Conservation (phyloP, 2,113 vertebrate species). For the human (Homo sapiens) region DNA sequence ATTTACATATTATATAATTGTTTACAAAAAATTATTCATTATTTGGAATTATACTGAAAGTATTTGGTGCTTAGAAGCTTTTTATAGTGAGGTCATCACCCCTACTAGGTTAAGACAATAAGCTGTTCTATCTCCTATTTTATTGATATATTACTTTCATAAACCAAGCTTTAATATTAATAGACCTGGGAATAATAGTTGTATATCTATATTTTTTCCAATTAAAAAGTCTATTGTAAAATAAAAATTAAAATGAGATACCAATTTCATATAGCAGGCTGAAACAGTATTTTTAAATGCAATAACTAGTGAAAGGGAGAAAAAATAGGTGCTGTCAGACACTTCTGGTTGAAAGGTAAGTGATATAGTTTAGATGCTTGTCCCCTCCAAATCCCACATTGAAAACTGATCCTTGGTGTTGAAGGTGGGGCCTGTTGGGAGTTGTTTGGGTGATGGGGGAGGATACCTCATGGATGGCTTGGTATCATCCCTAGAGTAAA, state of each 20-base stretch:
- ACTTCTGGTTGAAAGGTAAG: background rate
- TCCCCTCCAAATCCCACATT: no score
- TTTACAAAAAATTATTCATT: background rate
- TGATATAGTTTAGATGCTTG: no score
- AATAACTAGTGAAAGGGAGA: background rate
- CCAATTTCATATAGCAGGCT: background rate
- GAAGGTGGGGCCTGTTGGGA: no score
- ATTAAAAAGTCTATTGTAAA: background rate
- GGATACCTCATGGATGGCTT: no score
- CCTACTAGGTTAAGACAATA: background rate
- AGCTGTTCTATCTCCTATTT: background rate
- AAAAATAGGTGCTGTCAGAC: background rate
- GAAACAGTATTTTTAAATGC: background rate
- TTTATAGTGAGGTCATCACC: background rate
- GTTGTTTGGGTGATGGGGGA: no score
- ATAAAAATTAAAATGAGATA: constrained; percentile 28
- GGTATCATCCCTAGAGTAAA: no score
- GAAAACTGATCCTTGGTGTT: no score
- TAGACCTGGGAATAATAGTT: background rate
- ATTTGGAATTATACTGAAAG: background rate
- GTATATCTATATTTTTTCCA: background rate
- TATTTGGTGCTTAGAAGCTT: background rate
- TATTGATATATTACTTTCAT: background rate
- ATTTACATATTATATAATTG: background rate
- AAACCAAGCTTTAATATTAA: background rate